These are phyloP conservation scores for Brachionus paranguensis DNA, from an alignment of 1,140 invertebrate species.

Conservation along the genomic window DNA sequence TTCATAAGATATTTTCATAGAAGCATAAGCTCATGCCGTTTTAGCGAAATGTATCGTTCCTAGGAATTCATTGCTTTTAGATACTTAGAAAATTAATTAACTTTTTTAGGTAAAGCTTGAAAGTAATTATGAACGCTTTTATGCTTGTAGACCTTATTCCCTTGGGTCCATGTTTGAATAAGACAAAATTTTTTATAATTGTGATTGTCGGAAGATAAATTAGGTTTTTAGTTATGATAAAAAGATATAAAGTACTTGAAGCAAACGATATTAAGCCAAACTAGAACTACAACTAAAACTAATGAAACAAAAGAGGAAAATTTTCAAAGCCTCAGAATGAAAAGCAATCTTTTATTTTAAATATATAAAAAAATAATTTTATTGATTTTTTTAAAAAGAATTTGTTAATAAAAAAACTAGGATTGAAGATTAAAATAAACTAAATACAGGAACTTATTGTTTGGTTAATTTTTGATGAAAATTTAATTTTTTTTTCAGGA, in stretches of 20 bases:
- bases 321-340: background rate
- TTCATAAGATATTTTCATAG: background rate
- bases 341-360: background rate
- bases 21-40: background rate
- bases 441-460: background rate
- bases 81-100: background rate
- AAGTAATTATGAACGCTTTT: background rate
- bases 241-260: background rate
- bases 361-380: conserved; percentile 3
- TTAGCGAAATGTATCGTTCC: background rate
- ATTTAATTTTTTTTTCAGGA: no score
- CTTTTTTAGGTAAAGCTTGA: background rate
- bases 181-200: background rate
- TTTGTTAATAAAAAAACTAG: background rate
- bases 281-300: conserved; percentile 11
- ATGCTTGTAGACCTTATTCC: background rate
- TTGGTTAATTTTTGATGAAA: background rate
- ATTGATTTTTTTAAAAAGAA: background rate
- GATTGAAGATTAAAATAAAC: background rate
- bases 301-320: conserved; percentile 9
- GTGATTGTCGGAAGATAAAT: background rate
- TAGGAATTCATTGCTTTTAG: background rate
- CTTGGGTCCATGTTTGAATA: background rate
- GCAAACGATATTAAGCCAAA: background rate
- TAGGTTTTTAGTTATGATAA: background rate